These are phyloP conservation scores for Volucella zonaria DNA, from an alignment of 2,888 invertebrate genomes.

Conservation along the genomic window DNA sequence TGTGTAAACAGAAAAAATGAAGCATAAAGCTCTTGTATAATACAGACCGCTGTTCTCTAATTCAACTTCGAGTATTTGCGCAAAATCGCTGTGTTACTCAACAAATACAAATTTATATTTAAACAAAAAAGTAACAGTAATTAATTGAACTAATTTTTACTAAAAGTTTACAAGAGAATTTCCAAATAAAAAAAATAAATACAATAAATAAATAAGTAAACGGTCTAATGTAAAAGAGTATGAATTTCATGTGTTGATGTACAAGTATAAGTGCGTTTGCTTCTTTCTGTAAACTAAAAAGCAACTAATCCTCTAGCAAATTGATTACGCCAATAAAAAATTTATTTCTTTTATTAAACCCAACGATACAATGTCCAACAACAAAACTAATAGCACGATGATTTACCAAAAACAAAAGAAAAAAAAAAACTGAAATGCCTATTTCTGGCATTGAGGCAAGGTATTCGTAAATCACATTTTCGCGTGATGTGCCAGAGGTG, in stretches of 20 bases:
- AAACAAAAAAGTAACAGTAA: conserved; percentile 10
- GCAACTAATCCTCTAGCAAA: conserved; percentile 32
- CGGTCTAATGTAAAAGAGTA: conserved; percentile 30
- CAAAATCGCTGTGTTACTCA: conserved; percentile 49
- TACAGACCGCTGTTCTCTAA: conserved; percentile 47
- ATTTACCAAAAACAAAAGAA: too few relatives aligned
- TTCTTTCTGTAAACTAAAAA: conserved; percentile 28
- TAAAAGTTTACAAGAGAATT: background rate
- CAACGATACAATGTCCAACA: conserved; percentile 40
- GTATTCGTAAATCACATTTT: conserved; percentile 28
- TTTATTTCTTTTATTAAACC: conserved; percentile 5
- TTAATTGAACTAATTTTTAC: conserved; percentile 6
- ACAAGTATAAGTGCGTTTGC: conserved; percentile 52
- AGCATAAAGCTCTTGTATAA: conserved; percentile 38
- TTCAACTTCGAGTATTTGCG: conserved; percentile 47
- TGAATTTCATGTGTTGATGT: conserved; percentile 47
- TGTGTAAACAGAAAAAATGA: background rate
- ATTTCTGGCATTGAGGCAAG: conserved; percentile 17
- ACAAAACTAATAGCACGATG: conserved; percentile 23
- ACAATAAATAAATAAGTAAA: background rate
- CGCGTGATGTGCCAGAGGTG: conserved; percentile 37
- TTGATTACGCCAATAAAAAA: background rate
- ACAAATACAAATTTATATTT: conserved; percentile 13
- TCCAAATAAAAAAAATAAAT: conserved; percentile 17
- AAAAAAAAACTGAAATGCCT: background rate